Evolutionary conservation across 1,140 invertebrate genomes (phyloP).

Genomic region (Aphidius ervi): DNA sequence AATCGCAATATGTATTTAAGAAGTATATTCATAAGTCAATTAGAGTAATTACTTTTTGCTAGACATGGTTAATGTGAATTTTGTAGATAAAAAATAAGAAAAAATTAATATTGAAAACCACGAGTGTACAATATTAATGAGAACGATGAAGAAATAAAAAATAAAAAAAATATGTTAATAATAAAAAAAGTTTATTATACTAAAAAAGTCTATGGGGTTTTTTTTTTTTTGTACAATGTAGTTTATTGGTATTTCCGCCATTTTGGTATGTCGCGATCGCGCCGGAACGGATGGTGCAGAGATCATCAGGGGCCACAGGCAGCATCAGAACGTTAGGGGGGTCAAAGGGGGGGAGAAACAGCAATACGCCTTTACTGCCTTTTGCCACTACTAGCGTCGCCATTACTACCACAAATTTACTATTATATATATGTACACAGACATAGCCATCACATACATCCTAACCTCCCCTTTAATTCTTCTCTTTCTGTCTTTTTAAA

Average conservation of each 20-base stretch:
- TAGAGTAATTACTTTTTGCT: too few species aligned
- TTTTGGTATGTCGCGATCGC: conserved; percentile 20
- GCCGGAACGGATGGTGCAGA: conserved; percentile 14
- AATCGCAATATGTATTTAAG: too few species aligned
- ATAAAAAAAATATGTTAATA: too few species aligned
- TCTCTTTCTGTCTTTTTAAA: conserved; percentile 5
- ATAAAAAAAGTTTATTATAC: too few species aligned
- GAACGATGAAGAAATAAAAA: too few species aligned
- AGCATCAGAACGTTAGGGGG: not conserved
- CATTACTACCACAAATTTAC: conserved; percentile 1
- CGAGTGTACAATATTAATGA: too few species aligned
- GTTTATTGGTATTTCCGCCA: conserved; percentile 17
- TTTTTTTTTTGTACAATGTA: not conserved
- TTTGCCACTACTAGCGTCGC: not conserved
- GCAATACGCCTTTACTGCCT: not conserved
- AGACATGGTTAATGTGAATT: too few species aligned
- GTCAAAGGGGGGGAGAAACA: conserved; percentile 6
- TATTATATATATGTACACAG: not conserved
- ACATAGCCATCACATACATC: conserved; percentile 6
- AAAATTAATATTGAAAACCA: too few species aligned
- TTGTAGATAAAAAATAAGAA: too few species aligned
- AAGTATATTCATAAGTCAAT: too few species aligned
- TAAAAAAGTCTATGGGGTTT: too few species aligned
- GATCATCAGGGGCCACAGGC: conserved; percentile 14
- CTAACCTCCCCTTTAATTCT: conserved; percentile 5